These are phyloP conservation scores for Calameuta pallipes DNA, from an alignment of 2,888 invertebrate species.

Conservation along the genomic window DNA sequence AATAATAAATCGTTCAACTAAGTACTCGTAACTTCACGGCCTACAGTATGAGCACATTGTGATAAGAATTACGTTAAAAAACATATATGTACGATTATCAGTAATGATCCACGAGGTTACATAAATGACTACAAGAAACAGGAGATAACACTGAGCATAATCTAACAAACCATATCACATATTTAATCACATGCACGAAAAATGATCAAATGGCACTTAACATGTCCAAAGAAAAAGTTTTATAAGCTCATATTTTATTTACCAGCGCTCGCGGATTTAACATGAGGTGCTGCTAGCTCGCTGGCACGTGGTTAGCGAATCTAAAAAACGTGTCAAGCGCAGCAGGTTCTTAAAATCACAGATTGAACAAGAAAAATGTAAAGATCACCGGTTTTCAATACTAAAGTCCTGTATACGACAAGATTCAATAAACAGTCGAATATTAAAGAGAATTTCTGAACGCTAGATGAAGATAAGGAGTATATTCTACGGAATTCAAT, in stretches of 20 bases:
- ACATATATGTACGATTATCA: neutral
- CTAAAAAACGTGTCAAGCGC: neutral
- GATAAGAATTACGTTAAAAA: neutral
- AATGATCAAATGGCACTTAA: neutral
- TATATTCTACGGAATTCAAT: neutral
- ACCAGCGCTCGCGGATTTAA: slow-evolving; percentile 36
- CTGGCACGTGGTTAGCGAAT: neutral
- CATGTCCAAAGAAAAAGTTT: neutral
- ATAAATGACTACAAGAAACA: neutral
- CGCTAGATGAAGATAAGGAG: neutral
- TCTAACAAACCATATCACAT: neutral
- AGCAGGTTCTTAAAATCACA: neutral
- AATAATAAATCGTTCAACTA: neutral
- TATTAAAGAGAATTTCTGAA: neutral
- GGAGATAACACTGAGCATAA: neutral
- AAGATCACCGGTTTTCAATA: neutral
- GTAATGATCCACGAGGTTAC: neutral
- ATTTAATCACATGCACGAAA: neutral
- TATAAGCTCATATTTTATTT: slow-evolving; percentile 17
- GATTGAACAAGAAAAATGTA: neutral
- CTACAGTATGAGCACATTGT: neutral
- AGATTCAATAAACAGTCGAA: neutral
- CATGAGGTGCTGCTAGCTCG: slow-evolving; percentile 19
- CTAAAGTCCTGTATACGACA: neutral
- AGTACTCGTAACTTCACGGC: neutral